Conservation (phyloP, 2,888 invertebrate genomes). For the Hypsopygia costalis region DNA sequence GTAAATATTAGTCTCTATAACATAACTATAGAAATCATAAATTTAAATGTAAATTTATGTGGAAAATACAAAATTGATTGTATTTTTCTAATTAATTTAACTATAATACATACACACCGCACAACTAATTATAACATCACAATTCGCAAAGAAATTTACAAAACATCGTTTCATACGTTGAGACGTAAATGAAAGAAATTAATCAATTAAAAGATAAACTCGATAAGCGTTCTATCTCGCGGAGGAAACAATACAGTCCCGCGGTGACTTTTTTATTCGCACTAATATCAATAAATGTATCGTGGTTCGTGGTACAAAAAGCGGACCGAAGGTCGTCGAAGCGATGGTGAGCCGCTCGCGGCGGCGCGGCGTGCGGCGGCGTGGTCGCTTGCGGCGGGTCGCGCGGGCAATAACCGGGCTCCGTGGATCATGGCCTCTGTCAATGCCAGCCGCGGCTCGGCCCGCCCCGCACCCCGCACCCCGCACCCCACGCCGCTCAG, state of each 20-base stretch:
- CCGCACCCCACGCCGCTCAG: conserved; percentile 19
- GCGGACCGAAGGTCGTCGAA: conserved; percentile 12
- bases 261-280: no score
- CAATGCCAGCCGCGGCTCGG: conserved; percentile 55
- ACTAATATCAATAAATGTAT: no score
- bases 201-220: no score
- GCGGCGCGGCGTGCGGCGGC: conserved; percentile 21
- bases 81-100: no score
- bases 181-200: no score
- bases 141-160: neutral
- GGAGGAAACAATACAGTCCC: no score
- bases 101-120: neutral
- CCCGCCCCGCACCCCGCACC: conserved; percentile 21
- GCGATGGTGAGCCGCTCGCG: conserved; percentile 20
- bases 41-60: no score
- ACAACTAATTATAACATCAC: neutral
- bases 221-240: no score
- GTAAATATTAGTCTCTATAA: no score
- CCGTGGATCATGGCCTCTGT: conserved; percentile 67
- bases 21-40: no score
- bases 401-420: conserved; percentile 70
- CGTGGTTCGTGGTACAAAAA: neutral
- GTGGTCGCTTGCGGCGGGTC: conserved; percentile 31
- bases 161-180: no score
- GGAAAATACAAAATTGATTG: no score